A percentile compares a stretch with the other conserved stretches of the same genome.
Evolutionary conservation across 1,140 invertebrate genomes (phyloP).

Genomic region (Drosophila repleta): DNA sequence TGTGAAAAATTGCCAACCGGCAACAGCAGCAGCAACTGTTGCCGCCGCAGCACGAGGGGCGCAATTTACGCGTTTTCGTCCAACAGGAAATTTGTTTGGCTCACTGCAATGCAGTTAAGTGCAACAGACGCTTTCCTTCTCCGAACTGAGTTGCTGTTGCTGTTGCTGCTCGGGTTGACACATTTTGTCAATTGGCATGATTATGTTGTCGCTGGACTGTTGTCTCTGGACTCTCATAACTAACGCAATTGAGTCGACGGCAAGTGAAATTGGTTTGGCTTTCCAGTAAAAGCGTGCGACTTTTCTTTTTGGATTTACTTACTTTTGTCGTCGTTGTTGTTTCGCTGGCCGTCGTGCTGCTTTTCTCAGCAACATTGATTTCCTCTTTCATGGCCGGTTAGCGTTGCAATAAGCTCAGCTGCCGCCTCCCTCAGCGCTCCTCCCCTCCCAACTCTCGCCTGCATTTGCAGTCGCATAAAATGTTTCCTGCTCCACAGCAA

Average conservation of each 20-base stretch:
- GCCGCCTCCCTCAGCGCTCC: neutral
- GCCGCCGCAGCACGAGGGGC: conserved; percentile 14
- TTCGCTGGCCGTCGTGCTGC: conserved; percentile 26
- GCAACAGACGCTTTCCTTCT: conserved; percentile 25
- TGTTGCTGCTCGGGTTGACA: conserved; percentile 50
- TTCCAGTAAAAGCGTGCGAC: conserved; percentile 66
- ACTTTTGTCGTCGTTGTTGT: too few relatives aligned
- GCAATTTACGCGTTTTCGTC: conserved; percentile 65
- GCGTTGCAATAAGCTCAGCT: conserved; percentile 17
- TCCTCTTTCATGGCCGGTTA: conserved; percentile 76
- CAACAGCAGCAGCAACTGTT: conserved; percentile 27
- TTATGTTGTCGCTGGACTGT: conserved; percentile 61
- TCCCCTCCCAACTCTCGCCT: neutral
- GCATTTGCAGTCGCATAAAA: conserved; percentile 40
- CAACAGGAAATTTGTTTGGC: conserved; percentile 63
- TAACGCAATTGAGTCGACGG: conserved; percentile 53
- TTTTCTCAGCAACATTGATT: conserved; percentile 69
- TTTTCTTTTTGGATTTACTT: conserved; percentile 53
- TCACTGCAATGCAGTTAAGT: conserved; percentile 30
- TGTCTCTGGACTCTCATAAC: conserved; percentile 53
- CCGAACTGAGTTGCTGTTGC: neutral
- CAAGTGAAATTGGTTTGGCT: conserved; percentile 73
- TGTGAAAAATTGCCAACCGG: conserved; percentile 64
- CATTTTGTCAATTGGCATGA: conserved; percentile 74
- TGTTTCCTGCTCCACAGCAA: conserved; percentile 68